A percentile compares a stretch with the other conserved stretches of the same genome.
phyloP scores from a whole-genome alignment of 2,113 vertebrate species.

The Pterocles gutturalis region DNA sequence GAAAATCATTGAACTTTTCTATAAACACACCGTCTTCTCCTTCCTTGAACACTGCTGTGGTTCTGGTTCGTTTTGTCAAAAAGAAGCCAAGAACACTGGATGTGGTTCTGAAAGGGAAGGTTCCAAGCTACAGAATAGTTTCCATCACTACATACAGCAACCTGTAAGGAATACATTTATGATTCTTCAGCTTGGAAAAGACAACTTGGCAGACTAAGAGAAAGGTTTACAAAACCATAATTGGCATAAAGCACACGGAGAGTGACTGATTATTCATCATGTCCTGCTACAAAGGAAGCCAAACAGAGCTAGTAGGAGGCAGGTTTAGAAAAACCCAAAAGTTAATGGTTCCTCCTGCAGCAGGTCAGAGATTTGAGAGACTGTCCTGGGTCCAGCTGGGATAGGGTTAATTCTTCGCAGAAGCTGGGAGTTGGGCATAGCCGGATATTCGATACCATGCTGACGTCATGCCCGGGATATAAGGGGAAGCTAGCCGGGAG shows the following conservation, averaged over 20 bases:
- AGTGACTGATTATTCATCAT: not conserved
- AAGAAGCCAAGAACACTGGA: not conserved
- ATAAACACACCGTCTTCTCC: not conserved
- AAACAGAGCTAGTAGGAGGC: not conserved
- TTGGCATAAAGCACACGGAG: not conserved
- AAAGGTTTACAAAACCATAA: not conserved
- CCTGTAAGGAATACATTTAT: not conserved
- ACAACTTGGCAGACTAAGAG: not conserved
- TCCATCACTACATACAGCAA: not conserved
- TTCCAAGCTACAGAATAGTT: not conserved
- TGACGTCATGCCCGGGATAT: too few relatives aligned
- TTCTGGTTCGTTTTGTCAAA: not conserved
- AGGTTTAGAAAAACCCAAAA: not conserved
- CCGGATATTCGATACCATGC: too few relatives aligned
- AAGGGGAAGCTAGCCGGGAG: too few relatives aligned
- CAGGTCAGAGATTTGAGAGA: not conserved
- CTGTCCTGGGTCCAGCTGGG: too few relatives aligned
- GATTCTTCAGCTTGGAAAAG: not conserved
- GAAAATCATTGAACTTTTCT: not conserved
- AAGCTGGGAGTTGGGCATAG: too few relatives aligned
- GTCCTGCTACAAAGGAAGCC: not conserved
- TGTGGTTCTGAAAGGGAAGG: not conserved
- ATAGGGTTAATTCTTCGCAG: too few relatives aligned
- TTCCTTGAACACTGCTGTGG: rapidly evolving
- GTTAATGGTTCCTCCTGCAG: not conserved